Evolutionary conservation across 2,888 invertebrate genomes (phyloP), one percentile per base, ranked within the genome.

Genomic region (Agapostemon virescens): DNA sequence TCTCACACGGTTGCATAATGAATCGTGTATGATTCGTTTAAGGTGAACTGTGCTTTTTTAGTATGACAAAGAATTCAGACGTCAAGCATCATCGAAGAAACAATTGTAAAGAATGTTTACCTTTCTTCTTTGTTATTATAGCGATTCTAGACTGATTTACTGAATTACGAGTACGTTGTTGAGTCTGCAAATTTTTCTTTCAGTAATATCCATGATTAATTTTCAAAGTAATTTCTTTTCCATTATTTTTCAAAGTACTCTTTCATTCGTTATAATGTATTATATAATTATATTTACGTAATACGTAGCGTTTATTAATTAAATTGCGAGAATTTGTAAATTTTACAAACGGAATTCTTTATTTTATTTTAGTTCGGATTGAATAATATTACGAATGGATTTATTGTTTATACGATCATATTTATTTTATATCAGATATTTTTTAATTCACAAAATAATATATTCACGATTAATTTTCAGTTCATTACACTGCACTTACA

Each of bases 381-480:
- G n/a, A 69, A 67, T 69, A 61, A 42, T 23, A 45, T 23, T 66
- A 42, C 33, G 5, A 36, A 11, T 40, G 33, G 11, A 13, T 67
- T 58, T 73, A 73, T 79, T 79, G 55, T 33, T 67, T 49, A 58
- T 30, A 49, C 64, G 69, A 73, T 45, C 33, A 42, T 40, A 67
- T 73, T 79, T 33, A 80, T 73, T 58, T 55, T n/a, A 36, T 42
- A 15, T 49, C 17, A 67, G 6, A 49, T 49, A 49, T 20, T 40
- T 69, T n/a, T 30, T 42, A 72, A 72, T 79, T 79, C 80, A 69
- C 66, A 73, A 79, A 80, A 67, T 67, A 66, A 64, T 72, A 70
- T 71, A 49, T 33, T 74, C 23, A 63, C 23, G 6, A 49, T 49
- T 58, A 9, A 38, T 58, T 52, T 45, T 61, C 17, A 49, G 11